Conservation (phyloP, 2,797 vertebrate species). For the Fistularia commersonii region DNA sequence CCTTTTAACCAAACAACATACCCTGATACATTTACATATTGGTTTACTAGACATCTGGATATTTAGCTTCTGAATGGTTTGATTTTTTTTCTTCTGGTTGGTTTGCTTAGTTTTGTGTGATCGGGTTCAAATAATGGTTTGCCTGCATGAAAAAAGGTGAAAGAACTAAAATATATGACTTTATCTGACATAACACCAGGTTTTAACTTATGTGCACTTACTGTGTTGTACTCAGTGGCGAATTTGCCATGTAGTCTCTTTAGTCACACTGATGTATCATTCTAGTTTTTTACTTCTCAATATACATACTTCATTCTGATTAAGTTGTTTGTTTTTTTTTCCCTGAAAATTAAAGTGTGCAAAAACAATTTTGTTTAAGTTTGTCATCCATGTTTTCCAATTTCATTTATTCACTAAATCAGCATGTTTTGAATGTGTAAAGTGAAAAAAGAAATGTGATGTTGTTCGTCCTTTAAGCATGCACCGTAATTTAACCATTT, state of each 20-base stretch:
- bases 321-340: slow-evolving; percentile 77
- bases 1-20: slow-evolving; percentile 11
- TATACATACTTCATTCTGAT: slow-evolving; percentile 79
- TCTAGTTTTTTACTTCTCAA: slow-evolving; percentile 84
- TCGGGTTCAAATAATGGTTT: slow-evolving; percentile 61
- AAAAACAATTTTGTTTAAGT: slow-evolving; percentile 58
- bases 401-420: slow-evolving; percentile 57
- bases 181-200: slow-evolving; percentile 77
- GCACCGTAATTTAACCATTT: slow-evolving; percentile 40
- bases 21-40: slow-evolving; percentile 57
- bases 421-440: slow-evolving; percentile 62
- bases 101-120: slow-evolving; percentile 72
- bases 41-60: slow-evolving; percentile 55
- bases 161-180: slow-evolving; percentile 55
- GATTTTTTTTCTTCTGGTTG: slow-evolving; percentile 63
- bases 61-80: slow-evolving; percentile 60
- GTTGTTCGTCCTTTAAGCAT: slow-evolving; percentile 40
- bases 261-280: slow-evolving; percentile 88
- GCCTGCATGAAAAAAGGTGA: slow-evolving; percentile 78
- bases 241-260: slow-evolving; percentile 78
- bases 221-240: slow-evolving; percentile 85
- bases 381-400: slow-evolving; percentile 63
- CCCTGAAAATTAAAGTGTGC: slow-evolving; percentile 80
- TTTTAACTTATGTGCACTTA: slow-evolving; percentile 91
- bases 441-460: slow-evolving; percentile 26